Evolutionary conservation across 2,888 invertebrate species (phyloP), one percentile per base, ranked within the genome.

Genomic region (Melanchra persicariae): DNA sequence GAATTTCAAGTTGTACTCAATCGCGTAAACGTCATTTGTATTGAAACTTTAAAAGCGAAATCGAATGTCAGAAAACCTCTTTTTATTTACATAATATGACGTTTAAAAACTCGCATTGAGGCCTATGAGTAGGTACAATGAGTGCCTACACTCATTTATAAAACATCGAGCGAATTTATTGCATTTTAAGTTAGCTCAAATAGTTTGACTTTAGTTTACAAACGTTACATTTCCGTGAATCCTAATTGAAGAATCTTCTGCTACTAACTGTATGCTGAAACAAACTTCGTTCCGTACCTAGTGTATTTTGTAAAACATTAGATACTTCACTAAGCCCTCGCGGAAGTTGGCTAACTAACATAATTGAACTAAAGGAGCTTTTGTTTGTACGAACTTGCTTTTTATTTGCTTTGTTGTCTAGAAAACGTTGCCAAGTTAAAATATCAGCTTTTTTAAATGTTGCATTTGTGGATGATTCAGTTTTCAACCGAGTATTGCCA

Each of bases 331-430:
- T 68, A 79, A 79, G 61, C 63, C 9, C 43, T 63, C 57, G 51
- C 51, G 40, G 63, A 79, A 75, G 70, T 79, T 79, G 60, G 51
- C 49, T 79, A 74, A 74, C 74, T 74, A 79, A 79, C 71, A 69
- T 79, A 79, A 79, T 80, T 76, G 76, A 79, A 80, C 68, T 70
- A 67, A 80, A 76, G 61, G 40, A 72, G 67, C 77, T 52, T 64
- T 80, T 80, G 80, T 80, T 74, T 79, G 67, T 37, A 63, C 59
- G 22, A 62, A 80, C 61, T 76, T 68, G 57, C 60, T 72, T 79
- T 79, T 69, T 76, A 74, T 69, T 61, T 26, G 74, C 49, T 69
- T 62, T 65, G 59, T 68, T 74, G 37, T 79, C 34, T 68, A 74
- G 77, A 47, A 77, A 70, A 65, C 51, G 71, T 71, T 77, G 77